phyloP scores from a whole-genome alignment of 2,113 vertebrate genomes.

The Lamprologus sp. region DNA sequence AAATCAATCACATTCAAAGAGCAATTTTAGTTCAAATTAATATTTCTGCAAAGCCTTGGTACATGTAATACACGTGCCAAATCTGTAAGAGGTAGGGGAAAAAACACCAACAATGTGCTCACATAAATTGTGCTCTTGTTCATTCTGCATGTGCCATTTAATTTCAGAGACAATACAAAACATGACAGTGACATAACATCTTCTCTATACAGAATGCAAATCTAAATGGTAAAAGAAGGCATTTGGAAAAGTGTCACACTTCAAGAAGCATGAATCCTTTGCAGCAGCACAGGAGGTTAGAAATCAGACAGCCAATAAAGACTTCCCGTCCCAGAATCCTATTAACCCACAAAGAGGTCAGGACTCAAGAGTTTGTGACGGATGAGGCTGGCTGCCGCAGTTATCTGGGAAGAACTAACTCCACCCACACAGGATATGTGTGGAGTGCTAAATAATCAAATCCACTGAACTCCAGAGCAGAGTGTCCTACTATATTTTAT shows the following conservation, averaged over 20 bases:
- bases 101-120: background rate
- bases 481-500: background rate
- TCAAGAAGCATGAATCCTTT: background rate
- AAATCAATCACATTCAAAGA: background rate
- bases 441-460: background rate
- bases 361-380: background rate
- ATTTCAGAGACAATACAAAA: background rate
- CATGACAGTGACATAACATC: background rate
- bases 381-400: background rate
- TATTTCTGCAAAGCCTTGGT: background rate
- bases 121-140: background rate
- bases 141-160: background rate
- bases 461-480: background rate
- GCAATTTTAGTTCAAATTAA: background rate
- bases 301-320: conserved; percentile 16
- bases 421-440: background rate
- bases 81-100: background rate
- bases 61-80: background rate
- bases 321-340: conserved; percentile 11
- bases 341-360: conserved; percentile 16
- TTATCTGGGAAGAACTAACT: background rate
- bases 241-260: background rate
- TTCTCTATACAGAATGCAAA: background rate
- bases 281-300: background rate
- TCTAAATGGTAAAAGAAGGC: conserved; percentile 15